Base-by-base conservation (phyloP, 2,797 vertebrate species). In the Champsocephalus gunnari region DNA sequence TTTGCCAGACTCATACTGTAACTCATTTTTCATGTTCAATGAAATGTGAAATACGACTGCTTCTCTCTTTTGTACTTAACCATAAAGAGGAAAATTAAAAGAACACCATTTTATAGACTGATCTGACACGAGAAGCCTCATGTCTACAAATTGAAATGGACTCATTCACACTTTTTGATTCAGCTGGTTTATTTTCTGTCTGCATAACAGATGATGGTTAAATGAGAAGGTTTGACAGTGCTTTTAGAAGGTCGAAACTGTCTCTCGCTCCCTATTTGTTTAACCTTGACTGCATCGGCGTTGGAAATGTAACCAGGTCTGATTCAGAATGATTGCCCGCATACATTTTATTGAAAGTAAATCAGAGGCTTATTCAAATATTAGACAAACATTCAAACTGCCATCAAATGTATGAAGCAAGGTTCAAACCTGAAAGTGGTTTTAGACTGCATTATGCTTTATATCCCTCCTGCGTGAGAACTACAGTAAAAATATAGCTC, bases 401-500 rank as follows among this genome's bases (percentile, higher is more conserved):
- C 9, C 12, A 50, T 57, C 13, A 16, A 21, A 60, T 45, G 13
- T 55, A 12, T 17, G 3, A n/a, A 6, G 12, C 55, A n/a, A 13
- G 17, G 38, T 50, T 68, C 12, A 7, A 11, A 16, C 57, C 11
- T 47, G 34, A 45, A 41, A 78, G 12, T 4, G 1, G 9, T 43
- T 60, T 73, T 44, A 63, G 38, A 50, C 55, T 24, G 54, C 32
- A 44, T 41, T 47, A 45, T 45, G 45, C 28, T 41, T 58, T 24
- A 16, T 63, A 19, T 65, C 54, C 17, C 55, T 65, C 43, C 54
- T 57, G 17, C 64, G 54, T 82, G 60, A 75, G 73, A 75, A 59
- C 48, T 44, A 38, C 60, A 77, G 81, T 72, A 53, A 78, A 41
- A 56, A 65, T 48, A 55, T 60, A 76, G 59, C 78, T 80, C 66